phyloP scores from a whole-genome alignment of 1,140 invertebrate species.

The Halictus rubicundus region DNA sequence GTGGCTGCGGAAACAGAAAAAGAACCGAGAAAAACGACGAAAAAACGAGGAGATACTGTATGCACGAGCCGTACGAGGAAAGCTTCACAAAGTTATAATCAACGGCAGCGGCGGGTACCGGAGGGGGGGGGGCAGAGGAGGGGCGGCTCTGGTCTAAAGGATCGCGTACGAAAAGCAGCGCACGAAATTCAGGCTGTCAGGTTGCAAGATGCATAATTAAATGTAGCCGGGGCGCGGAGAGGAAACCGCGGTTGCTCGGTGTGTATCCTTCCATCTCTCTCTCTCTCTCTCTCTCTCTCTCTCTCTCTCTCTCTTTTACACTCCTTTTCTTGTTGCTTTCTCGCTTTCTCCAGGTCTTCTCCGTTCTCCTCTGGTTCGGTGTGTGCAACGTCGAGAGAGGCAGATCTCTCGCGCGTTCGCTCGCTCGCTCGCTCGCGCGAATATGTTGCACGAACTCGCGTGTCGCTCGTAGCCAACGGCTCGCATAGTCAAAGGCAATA shows the following conservation, averaged over 20 bases:
- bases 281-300: background rate
- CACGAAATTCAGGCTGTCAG: slow-evolving; percentile 51
- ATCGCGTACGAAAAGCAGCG: slow-evolving; percentile 37
- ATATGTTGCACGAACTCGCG: slow-evolving; percentile 57
- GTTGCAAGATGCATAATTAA: slow-evolving; percentile 45
- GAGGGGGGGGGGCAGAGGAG: background rate
- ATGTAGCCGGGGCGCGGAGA: slow-evolving; percentile 33
- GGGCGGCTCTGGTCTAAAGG: slow-evolving; percentile 28
- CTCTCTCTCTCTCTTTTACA: too few relatives aligned
- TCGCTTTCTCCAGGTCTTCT: background rate
- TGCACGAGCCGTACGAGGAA: background rate
- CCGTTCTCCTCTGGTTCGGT: too few relatives aligned
- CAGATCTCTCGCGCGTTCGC: too few relatives aligned
- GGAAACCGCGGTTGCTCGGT: slow-evolving; percentile 16
- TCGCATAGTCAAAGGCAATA: slow-evolving; percentile 74
- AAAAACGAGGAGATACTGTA: background rate
- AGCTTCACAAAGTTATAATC: slow-evolving; percentile 40
- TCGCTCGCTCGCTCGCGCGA: background rate
- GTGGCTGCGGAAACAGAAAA: too few relatives aligned
- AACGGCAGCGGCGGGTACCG: background rate
- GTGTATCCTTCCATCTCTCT: background rate
- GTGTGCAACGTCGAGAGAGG: too few relatives aligned
- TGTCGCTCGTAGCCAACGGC: slow-evolving; percentile 70
- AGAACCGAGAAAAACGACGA: background rate
- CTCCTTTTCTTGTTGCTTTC: background rate